Evolutionary conservation across 2,888 invertebrate genomes (phyloP), one percentile per base, ranked within the genome.

Genomic region (Rugalucina vietnamica): DNA sequence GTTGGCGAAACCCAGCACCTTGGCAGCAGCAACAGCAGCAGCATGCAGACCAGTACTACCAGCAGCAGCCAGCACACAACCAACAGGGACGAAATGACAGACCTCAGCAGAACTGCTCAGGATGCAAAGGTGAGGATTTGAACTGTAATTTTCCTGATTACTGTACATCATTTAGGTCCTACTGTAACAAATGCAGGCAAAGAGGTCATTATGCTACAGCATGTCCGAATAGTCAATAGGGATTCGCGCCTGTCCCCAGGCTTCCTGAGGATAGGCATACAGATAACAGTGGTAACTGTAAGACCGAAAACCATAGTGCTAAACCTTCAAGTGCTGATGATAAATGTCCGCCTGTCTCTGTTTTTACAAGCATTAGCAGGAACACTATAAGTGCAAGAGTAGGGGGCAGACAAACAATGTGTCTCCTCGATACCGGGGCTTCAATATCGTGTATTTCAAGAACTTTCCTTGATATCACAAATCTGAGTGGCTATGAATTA

Each of bases 391-490:
- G 21, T 4, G 71, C 29, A 27, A 71, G 14, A n/a, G 24, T 71
- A 18, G 71, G 71, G 8, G 43, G 43, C 8, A 37, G 24, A 71
- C 37, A 29, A 39, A 71, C 71, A 8, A 37, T 39, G 12, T n/a
- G 71, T 14, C 24, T 71, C 10, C 14, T 71, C 4, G 71, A 71
- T 39, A 71, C 71, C n/a, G 71, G 71, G 37, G 71, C 71, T 18
- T 1, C 39, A 2, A 18, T 71, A n/a, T 71, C 71, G 18, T 71
- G 71, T 29, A 43, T 43, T 10, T 39, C 71, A 14, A 71, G 29
- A 4, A 12, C 71, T 27, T 71, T 71, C 18, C 18, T 71, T 8
- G 4, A 4, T 1, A 71, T 24, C 37, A 39, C 71, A 27, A 36
- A 18, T 70, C 21, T 70, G 10, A 5, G n/a, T 37, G 24, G 10